Base-by-base conservation (phyloP, 2,113 vertebrate genomes). In the Melanocharis versteri region DNA sequence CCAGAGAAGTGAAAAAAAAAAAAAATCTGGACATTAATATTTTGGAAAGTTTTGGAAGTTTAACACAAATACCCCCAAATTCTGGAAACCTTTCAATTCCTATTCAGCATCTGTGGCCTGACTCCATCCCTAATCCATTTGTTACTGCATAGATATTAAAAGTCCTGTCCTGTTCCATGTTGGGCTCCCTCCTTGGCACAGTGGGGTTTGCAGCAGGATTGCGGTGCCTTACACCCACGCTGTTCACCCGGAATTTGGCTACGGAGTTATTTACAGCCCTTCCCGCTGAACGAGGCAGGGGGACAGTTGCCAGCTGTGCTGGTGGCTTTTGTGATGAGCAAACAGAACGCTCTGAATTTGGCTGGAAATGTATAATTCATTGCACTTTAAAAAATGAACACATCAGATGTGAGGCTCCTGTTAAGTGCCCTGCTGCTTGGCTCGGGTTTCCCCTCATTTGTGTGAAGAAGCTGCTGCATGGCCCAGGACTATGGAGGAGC, bases 321-420 rank as follows among this genome's bases (percentile, higher is more conserved):
- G 68, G 62, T 95, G 71, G 75, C 58, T 97, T 88, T 87, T 95
- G 62, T 51, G 58, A 73, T 45, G 83, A 92, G 71, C 19, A 88
- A 90, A 90, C 12, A 9, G 39, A 93, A 79, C 50, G 61, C 53
- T 95, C 73, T 60, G 58, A 80, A 57, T 90, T 93, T 91, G 71
- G 42, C 71, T 88, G 66, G 71, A 94, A 90, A 83, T 2, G 0
- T 65, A 1, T 37, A 40, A 91, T 51, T 81, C 27, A 65, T 58
- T 82, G 75, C 81, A 85, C 33, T 66, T 27, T 0, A 60, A 83
- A 77, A 60, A 48, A 6, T 33, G 31, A 95, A 60, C 13, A 27
- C 14, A 54, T 83, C 75, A 86, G 62, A 93, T 83, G 75, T 56
- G 91, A 83, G 0, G 1, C 13, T 91, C 45, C 35, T 69, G 70